Evolutionary conservation across 92 coral and sea anemone species (phyloP), one percentile per base, ranked within the genome.

Genomic region (Palythoa caribaeorum): DNA sequence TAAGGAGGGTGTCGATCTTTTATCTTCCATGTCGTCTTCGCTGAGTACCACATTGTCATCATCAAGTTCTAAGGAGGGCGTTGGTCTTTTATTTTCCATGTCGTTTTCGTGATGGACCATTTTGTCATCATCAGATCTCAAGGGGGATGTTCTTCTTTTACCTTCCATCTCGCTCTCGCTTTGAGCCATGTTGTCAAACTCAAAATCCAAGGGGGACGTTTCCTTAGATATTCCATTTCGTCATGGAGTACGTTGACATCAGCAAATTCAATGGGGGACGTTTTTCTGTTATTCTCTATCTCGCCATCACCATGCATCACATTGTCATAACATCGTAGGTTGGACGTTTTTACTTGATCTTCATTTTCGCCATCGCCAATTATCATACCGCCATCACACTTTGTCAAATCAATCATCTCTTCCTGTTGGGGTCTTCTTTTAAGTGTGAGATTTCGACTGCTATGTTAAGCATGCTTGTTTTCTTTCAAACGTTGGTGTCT

Each of bases 341-440:
- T 66, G 72, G 72, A 66, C 72, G 72, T 66, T 66, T 66, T 66
- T 66, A 66, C 6, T 66, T 66, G 72, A 66, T 65, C 78, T 28
- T 83, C 78, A 38, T 83, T 36, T 38, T 17, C 28, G 55, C 53
- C 77, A 17, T 53, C 87, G 38, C 60, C 55, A 17, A 83, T 19
- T n/a, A 35, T 51, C 68, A 63, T 60, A 54, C 60, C 11, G 11
- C 60, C 11, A 54, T 54, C 60, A 54, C 60, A 54, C 60, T 54
- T 54, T 54, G 60, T 54, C 60, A 54, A 54, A 54, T 54, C 60
- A 54, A 54, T 54, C 60, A 54, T 54, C 60, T 54, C 60, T 54
- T 54, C 60, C 60, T 7, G 60, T 7, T 54, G 60, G 60, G 60
- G 13, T 54, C 3, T 54, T 54, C 60, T 54, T 54, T 54, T 54